Base-by-base conservation (phyloP, 2,797 vertebrate species). In the Danio tinwini region DNA sequence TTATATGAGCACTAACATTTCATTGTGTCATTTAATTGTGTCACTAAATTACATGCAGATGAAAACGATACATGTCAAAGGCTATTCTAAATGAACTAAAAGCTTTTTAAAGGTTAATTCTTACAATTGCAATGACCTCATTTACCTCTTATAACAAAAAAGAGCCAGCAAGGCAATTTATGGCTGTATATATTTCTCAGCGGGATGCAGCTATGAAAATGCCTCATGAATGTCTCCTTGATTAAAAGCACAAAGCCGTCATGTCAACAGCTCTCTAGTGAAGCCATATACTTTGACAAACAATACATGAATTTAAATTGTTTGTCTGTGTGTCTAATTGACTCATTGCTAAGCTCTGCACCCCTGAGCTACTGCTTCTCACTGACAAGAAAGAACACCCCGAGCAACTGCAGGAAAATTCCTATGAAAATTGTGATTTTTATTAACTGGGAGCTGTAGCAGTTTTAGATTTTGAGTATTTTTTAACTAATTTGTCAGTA, bases 211-310 rank as follows among this genome's bases (percentile, higher is more conserved):
- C 68, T 44, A 55, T 56, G 63, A 71, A 56, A 71, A 39, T 21
- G 52, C 39, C 52, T 71, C 50, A 44, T 71, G 52, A 56, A 71
- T 42, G 50, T 56, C 68, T 42, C 11, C n/a, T 56, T 55, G 39
- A 71, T 71, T 55, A 71, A 71, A 71, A 56, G 52, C 52, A 71
- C 52, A 71, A 71, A 42, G 68, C n/a, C 11, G 11, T 71, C 4
- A n/a, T 44, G 50, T 71, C 50, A 70, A 70, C 68, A 71, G 50
- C 68, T 71, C n/a, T 70, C 61, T 6, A 50, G 19, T 68, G 21
- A 50, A 50, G 65, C 45, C 45, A 68, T 37, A 68, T 68, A 50
- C 21, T 50, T 65, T 9, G 21, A 7, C 19, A 9, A 50, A 68
- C 45, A 50, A 68, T 50, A n/a, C 65, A 68, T 14, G 14, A n/a